These are phyloP conservation scores for Oikopleura vanhoeffeni DNA, from an alignment of 23 tunicate species.

Conservation along the genomic window DNA sequence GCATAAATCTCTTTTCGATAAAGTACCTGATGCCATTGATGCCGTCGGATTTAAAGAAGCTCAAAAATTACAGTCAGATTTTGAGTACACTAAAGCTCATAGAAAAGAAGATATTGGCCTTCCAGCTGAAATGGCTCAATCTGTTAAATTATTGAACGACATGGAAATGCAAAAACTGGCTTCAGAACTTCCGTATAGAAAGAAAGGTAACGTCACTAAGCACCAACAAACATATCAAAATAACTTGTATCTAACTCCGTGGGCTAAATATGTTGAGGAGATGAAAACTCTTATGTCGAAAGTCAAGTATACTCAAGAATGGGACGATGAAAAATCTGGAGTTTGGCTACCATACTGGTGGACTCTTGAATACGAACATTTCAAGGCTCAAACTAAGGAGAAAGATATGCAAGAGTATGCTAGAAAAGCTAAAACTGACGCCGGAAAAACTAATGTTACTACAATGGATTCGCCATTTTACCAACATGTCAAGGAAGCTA, in stretches of 20 bases:
- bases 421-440: conserved; percentile 23
- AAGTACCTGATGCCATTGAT: not conserved
- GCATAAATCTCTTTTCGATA: not conserved
- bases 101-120: conserved; percentile 58
- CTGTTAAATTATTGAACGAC: conserved; percentile 36
- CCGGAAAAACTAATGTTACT: conserved; percentile 33
- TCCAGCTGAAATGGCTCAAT: conserved; percentile 43
- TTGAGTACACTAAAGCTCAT: conserved; percentile 45
- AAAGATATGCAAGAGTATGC: conserved; percentile 19
- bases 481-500: not conserved
- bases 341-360: conserved; percentile 6
- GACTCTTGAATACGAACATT: not conserved
- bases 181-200: conserved; percentile 37
- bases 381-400: not conserved
- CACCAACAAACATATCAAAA: conserved; percentile 16
- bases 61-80: conserved; percentile 6
- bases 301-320: not conserved
- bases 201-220: conserved; percentile 43
- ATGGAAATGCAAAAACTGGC: conserved; percentile 38
- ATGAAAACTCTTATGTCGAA: not conserved
- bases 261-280: conserved; percentile 13
- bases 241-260: conserved; percentile 4
- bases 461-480: conserved; percentile 35
- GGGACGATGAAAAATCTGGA: conserved; percentile 4
- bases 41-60: not conserved